These are phyloP conservation scores for Watersipora subatra DNA, from an alignment of 1,140 invertebrate species.

Conservation along the genomic window DNA sequence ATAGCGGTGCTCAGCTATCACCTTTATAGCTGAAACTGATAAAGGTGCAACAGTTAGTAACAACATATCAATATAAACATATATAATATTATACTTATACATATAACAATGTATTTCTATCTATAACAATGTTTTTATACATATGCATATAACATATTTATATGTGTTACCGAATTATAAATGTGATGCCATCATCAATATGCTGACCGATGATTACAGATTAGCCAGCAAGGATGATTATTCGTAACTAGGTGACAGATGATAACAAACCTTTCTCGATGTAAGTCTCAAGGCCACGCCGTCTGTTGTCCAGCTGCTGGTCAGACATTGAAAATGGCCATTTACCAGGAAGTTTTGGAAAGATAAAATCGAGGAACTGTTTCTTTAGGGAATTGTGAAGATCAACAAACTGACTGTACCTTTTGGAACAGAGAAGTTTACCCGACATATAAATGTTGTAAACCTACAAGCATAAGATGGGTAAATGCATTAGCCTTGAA, in stretches of 20 bases:
- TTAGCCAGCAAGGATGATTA: too few species aligned
- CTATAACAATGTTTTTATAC: too few species aligned
- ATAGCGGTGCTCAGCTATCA: slow-evolving; percentile 91
- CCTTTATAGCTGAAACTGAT: slow-evolving; percentile 81
- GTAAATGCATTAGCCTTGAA: background rate
- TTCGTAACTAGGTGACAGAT: too few species aligned
- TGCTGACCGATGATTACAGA: too few species aligned
- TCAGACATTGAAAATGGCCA: slow-evolving; percentile 93
- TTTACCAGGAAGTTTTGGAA: slow-evolving; percentile 94
- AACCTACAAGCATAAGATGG: slow-evolving; percentile 47
- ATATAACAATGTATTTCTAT: too few species aligned
- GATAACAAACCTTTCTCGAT: slow-evolving; percentile 69
- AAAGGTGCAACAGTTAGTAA: too few species aligned
- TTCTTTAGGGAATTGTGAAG: slow-evolving; percentile 79
- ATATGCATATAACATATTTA: too few species aligned
- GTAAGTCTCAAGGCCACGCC: slow-evolving; percentile 89
- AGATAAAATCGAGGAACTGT: slow-evolving; percentile 92
- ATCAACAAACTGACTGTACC: slow-evolving; percentile 88
- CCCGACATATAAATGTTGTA: slow-evolving; percentile 99
- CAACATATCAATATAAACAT: too few species aligned
- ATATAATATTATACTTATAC: too few species aligned
- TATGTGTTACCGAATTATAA: too few species aligned
- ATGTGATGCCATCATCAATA: too few species aligned
- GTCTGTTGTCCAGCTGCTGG: slow-evolving; percentile 83
- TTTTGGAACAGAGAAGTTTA: slow-evolving; percentile 80